These are phyloP conservation scores for Smittia aterrima DNA, from an alignment of 2,888 invertebrate genomes.

Conservation along the genomic window DNA sequence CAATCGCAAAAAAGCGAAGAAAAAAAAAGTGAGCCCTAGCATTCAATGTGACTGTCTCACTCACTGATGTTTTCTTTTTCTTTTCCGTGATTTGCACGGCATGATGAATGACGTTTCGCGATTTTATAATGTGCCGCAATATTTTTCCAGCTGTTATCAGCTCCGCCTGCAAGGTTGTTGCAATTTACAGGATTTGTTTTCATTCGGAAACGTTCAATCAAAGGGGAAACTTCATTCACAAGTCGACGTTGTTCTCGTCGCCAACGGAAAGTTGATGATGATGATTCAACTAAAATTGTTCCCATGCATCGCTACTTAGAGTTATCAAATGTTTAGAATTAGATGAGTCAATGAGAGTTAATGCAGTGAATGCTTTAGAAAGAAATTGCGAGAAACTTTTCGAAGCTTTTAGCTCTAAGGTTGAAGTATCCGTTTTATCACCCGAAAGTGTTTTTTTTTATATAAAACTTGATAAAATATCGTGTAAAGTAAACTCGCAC, in stretches of 20 bases:
- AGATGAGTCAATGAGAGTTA: too few relatives aligned
- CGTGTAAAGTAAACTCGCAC: neutral
- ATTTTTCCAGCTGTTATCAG: neutral
- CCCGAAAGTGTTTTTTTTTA: neutral
- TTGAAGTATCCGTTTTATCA: too few relatives aligned
- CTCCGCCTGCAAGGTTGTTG: conserved; percentile 24
- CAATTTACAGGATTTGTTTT: conserved; percentile 22
- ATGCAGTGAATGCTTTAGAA: too few relatives aligned
- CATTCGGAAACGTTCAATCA: neutral
- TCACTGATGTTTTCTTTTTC: neutral
- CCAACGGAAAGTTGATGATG: neutral
- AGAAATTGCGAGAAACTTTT: too few relatives aligned
- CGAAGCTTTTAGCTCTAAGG: neutral
- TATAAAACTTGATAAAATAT: neutral
- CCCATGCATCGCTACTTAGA: neutral
- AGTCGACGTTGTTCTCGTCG: neutral
- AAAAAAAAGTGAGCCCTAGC: neutral
- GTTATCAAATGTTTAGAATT: neutral
- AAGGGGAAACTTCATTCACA: neutral
- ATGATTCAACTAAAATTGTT: neutral
- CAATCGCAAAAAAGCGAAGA: conserved; percentile 4
- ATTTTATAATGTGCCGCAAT: neutral
- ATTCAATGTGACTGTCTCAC: neutral
- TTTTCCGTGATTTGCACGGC: neutral
- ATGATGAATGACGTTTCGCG: neutral